phyloP scores from a whole-genome alignment of 2,113 vertebrate genomes.

The Sylvicapra grimmia region DNA sequence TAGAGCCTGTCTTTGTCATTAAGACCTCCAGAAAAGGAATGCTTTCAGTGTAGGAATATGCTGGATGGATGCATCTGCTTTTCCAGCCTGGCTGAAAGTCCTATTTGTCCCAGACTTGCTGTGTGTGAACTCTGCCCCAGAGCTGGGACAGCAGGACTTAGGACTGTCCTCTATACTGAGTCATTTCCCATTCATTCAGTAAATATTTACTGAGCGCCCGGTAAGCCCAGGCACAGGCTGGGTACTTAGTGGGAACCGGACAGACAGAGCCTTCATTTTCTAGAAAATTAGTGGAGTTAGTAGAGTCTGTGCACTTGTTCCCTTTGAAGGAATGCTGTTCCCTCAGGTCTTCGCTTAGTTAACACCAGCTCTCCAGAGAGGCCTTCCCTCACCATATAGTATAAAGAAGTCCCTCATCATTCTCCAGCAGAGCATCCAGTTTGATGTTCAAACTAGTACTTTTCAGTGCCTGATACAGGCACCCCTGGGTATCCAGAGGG shows the following conservation, averaged over 20 bases:
- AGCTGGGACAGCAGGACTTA: not conserved
- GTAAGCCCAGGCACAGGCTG: not conserved
- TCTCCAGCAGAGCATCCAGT: not conserved
- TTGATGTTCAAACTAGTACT: slow-evolving; percentile 12
- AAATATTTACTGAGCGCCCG: not conserved
- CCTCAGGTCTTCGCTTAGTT: not conserved
- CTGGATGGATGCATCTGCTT: not conserved
- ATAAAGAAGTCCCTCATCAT: not conserved
- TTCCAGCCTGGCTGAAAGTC: not conserved
- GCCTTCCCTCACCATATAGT: not conserved
- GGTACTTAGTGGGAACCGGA: not conserved
- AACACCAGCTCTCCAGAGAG: not conserved
- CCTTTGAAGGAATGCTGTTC: not conserved
- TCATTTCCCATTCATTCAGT: not conserved
- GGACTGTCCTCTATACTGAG: not conserved
- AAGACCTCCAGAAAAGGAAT: not conserved
- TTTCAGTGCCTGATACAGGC: not conserved
- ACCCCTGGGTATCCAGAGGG: not conserved
- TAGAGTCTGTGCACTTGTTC: not conserved
- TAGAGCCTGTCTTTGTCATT: not conserved
- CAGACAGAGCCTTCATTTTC: not conserved
- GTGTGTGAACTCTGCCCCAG: not conserved
- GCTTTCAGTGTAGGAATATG: not conserved
- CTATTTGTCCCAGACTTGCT: not conserved
- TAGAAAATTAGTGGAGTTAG: not conserved